Evolutionary conservation across 37 sponge, comb jelly and placozoan genomes (phyloP).

Genomic region (Dysidea cf. avara): DNA sequence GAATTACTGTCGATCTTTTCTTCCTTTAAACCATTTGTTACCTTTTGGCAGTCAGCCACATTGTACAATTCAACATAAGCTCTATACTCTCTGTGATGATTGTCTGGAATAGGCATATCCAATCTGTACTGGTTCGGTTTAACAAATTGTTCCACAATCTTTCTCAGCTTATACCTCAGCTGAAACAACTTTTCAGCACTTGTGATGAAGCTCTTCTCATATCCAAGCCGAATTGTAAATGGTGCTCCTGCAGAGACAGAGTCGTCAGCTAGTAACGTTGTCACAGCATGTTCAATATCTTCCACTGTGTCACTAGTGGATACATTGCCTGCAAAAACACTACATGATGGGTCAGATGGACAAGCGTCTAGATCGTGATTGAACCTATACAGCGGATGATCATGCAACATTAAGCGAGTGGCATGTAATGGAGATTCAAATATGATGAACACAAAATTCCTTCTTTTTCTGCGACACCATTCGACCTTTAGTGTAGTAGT

Average conservation of each 20-base stretch:
- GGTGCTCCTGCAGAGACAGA: too few relatives aligned
- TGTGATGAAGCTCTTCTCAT: conserved; percentile 31
- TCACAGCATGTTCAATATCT: conserved; percentile 2
- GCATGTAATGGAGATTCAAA: conserved; percentile 10
- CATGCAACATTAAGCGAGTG: too few relatives aligned
- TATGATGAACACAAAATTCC: conserved; percentile 26
- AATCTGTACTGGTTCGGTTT: conserved; percentile 11
- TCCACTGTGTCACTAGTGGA: conserved; percentile 20
- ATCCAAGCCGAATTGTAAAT: conserved; percentile 7
- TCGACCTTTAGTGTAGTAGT: conserved; percentile 38
- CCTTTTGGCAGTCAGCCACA: conserved; percentile 28
- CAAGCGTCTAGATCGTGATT: too few relatives aligned
- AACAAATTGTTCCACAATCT: neutral
- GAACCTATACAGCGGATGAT: conserved; percentile 17
- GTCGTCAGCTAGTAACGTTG: neutral
- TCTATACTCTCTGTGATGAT: neutral
- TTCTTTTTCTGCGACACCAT: conserved; percentile 46
- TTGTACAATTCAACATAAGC: conserved; percentile 34
- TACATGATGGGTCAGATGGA: neutral
- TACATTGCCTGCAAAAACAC: conserved; percentile 33
- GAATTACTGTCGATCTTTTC: conserved; percentile 9
- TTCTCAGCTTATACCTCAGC: neutral
- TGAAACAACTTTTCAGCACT: conserved; percentile 8
- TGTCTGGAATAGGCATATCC: conserved; percentile 1
- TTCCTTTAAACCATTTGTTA: neutral